Conservation (phyloP, 2,797 vertebrate species). For the Phataginus tetradactyla region DNA sequence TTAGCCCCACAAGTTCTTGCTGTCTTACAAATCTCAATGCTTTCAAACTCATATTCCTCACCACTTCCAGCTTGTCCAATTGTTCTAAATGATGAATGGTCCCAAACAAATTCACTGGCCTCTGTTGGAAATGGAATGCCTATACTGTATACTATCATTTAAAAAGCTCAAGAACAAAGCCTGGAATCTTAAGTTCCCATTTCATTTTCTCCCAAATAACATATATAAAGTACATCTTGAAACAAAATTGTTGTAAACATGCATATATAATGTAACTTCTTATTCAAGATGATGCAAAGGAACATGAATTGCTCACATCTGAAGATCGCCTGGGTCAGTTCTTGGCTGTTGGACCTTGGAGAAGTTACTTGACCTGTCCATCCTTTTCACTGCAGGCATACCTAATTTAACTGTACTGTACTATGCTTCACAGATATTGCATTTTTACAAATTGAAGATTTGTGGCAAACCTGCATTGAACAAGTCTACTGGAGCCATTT, state of each 20-base stretch:
- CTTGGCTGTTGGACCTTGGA: neutral
- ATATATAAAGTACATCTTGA: neutral
- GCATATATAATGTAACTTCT: neutral
- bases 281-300: neutral
- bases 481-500: too few relatives aligned
- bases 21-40: neutral
- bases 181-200: neutral
- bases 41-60: neutral
- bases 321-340: neutral
- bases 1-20: neutral
- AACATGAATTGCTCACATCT: neutral
- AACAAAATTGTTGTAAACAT: neutral
- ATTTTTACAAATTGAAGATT: too few relatives aligned
- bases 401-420: too few relatives aligned
- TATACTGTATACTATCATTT: neutral
- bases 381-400: neutral
- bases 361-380: neutral
- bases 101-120: neutral
- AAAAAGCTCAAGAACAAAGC: neutral
- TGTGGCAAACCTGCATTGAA: too few relatives aligned
- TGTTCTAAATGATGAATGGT: neutral
- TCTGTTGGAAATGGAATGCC: neutral
- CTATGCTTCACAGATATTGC: too few relatives aligned
- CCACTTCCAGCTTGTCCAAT: neutral
- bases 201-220: neutral